Percentiles rank a stretch among this genome's conserved stretches.
Conservation (phyloP, 1,140 invertebrate genomes). For the Microplitis mediator region DNA sequence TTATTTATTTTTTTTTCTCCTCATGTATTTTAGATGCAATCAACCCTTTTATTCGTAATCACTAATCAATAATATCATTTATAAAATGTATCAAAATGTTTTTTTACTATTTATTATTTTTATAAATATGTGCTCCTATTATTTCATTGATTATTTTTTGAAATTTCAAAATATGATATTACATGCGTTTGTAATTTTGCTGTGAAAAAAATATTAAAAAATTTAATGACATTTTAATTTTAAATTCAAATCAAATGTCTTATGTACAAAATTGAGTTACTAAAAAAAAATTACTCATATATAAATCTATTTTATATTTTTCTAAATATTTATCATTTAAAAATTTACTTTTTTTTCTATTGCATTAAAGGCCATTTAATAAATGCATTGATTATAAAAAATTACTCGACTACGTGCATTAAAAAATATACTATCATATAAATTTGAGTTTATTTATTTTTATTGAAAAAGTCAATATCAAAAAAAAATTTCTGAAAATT, state of each 20-base stretch:
- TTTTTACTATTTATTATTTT: slow-evolving; percentile 35
- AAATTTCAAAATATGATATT: not conserved
- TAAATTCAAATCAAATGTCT: too few relatives aligned
- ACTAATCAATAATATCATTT: slow-evolving; percentile 36
- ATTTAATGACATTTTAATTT: too few relatives aligned
- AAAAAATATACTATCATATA: not conserved
- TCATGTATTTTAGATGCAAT: slow-evolving; percentile 43
- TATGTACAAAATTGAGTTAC: too few relatives aligned
- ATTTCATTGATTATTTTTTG: not conserved
- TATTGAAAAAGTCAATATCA: not conserved
- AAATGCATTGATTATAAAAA: too few relatives aligned
- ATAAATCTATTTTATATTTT: too few relatives aligned
- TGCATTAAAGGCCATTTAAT: too few relatives aligned
- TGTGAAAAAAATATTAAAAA: too few relatives aligned
- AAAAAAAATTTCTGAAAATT: too few relatives aligned
- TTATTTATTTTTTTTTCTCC: slow-evolving; percentile 54
- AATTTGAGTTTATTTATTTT: not conserved
- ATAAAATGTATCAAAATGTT: slow-evolving; percentile 61
- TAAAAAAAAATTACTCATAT: too few relatives aligned
- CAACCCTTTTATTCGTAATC: slow-evolving; percentile 44
- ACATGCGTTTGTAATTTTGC: too few relatives aligned
- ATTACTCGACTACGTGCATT: not conserved
- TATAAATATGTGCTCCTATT: not conserved
- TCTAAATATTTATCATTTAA: too few relatives aligned
- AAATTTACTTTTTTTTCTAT: too few relatives aligned